Evolutionary conservation across 1,140 invertebrate genomes (phyloP).

Genomic region (Octopus bimaculoides): DNA sequence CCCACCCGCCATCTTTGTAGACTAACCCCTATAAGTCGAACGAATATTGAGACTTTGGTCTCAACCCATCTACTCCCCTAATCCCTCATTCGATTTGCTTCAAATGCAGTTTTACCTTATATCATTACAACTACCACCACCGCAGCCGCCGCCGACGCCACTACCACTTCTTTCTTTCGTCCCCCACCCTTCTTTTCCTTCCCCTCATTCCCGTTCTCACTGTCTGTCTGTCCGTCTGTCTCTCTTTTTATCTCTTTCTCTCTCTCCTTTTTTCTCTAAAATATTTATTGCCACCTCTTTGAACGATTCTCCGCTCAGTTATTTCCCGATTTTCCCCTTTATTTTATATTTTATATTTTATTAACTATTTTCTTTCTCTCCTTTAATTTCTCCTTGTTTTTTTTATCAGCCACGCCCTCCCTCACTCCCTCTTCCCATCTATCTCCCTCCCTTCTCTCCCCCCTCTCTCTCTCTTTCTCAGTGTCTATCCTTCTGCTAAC

Average conservation of each 20-base stretch:
- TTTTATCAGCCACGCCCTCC: background rate
- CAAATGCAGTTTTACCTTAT: too few relatives aligned
- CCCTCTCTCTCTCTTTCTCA: background rate
- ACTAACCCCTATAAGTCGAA: too few relatives aligned
- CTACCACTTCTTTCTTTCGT: background rate
- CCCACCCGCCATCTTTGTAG: too few relatives aligned
- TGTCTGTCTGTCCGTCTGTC: accelerated
- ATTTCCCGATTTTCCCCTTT: background rate
- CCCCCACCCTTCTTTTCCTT: background rate
- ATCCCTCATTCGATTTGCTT: too few relatives aligned
- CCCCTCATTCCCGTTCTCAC: background rate
- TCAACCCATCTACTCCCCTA: too few relatives aligned
- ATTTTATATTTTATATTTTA: background rate
- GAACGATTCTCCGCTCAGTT: accelerated
- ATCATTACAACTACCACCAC: too few relatives aligned
- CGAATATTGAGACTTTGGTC: too few relatives aligned
- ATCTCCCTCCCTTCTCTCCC: background rate
- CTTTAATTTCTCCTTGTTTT: background rate
- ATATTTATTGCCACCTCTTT: background rate
- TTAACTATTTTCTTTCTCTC: background rate
- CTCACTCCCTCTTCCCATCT: background rate
- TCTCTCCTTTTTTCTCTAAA: background rate
- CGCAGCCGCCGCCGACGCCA: too few relatives aligned
- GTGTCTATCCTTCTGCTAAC: background rate
- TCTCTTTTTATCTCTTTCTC: accelerated